A percentile compares a stretch with the other conserved stretches of the same genome.
Conservation (phyloP, 2,113 vertebrate species). For the Hyperoodon ampullatus region DNA sequence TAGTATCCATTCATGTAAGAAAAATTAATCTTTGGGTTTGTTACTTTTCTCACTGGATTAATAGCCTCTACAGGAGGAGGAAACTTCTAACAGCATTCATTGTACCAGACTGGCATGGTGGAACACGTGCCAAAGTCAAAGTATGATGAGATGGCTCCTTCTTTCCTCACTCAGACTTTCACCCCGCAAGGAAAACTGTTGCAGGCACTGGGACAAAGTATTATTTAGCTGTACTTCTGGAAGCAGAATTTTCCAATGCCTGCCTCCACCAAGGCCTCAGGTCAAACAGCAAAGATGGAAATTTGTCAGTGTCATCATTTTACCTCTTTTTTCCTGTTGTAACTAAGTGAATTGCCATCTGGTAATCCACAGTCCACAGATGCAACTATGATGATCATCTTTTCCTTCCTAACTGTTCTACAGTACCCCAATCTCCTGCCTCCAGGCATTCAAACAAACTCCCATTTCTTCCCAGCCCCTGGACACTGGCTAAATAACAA, state of each 20-base stretch:
- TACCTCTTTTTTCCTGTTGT: neutral
- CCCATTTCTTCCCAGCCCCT: neutral
- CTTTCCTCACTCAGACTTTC: constrained; percentile 42
- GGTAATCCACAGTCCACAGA: neutral
- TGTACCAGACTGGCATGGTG: neutral
- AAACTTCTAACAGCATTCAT: constrained; percentile 3
- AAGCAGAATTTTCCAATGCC: constrained; percentile 11
- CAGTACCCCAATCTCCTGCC: neutral
- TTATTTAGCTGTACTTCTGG: neutral
- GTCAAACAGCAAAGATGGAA: neutral
- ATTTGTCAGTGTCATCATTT: neutral
- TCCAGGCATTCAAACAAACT: constrained; percentile 8
- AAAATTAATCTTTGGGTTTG: constrained; percentile 6
- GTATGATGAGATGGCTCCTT: neutral
- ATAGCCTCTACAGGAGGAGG: constrained; percentile 7
- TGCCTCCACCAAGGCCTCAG: neutral
- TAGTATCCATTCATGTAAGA: neutral
- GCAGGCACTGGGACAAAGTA: constrained; percentile 11
- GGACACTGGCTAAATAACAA: neutral
- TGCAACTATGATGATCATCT: neutral
- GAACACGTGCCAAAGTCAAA: neutral
- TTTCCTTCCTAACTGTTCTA: neutral
- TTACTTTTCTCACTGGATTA: constrained; percentile 49
- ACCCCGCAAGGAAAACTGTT: neutral
- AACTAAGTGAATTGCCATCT: neutral